Conservation (phyloP, 2,888 invertebrate genomes). For the Epinotia brunnichana region DNA sequence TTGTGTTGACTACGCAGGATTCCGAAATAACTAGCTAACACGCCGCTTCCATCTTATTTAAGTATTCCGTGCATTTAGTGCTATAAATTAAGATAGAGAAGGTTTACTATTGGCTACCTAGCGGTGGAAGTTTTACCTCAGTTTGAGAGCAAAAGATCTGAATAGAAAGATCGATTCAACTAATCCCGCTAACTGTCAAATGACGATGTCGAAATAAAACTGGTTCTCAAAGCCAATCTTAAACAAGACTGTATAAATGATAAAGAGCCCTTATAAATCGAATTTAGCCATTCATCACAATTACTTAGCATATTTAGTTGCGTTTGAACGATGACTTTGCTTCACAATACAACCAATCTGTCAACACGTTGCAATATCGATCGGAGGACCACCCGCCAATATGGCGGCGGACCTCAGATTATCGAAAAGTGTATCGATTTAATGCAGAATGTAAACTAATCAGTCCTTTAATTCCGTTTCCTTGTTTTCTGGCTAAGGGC, state of each 20-base stretch:
- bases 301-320: slow-evolving; percentile 34
- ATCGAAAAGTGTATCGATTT: background rate
- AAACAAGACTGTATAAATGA: background rate
- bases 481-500: too few species aligned
- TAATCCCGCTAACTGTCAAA: background rate
- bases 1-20: too few species aligned
- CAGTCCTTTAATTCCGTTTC: too few species aligned
- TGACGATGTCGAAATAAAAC: background rate
- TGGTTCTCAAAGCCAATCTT: background rate
- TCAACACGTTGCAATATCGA: slow-evolving; percentile 39
- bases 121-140: background rate
- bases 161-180: background rate
- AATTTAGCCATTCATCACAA: slow-evolving; percentile 21
- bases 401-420: slow-evolving; percentile 22
- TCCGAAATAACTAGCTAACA: too few species aligned
- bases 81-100: too few species aligned
- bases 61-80: too few species aligned
- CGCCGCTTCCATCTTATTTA: too few species aligned
- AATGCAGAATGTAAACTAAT: background rate
- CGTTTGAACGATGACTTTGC: slow-evolving; percentile 21
- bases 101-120: too few species aligned
- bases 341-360: slow-evolving; percentile 24
- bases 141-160: background rate
- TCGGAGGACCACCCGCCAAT: slow-evolving; percentile 28
- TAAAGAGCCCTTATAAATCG: slow-evolving; percentile 4